phyloP scores from a whole-genome alignment of 2,113 vertebrate species.

The Poecilia latipinna region DNA sequence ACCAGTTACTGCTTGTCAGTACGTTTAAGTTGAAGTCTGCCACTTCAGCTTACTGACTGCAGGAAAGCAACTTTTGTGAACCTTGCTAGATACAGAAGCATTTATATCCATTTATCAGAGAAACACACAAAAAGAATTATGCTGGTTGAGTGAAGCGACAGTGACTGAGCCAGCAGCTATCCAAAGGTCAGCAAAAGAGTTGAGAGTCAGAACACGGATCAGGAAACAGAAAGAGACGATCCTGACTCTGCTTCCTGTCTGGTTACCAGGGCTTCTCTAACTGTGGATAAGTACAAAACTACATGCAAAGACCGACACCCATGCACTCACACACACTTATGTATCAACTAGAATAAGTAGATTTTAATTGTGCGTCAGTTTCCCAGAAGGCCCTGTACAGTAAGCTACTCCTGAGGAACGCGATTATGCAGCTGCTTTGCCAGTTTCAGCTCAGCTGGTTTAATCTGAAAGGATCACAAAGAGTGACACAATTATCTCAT shows the following conservation, averaged over 20 bases:
- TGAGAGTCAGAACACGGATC: constrained; percentile 56
- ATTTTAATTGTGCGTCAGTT: constrained; percentile 39
- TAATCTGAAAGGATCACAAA: constrained; percentile 45
- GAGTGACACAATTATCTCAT: constrained; percentile 38
- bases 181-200: constrained; percentile 45
- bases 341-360: background rate
- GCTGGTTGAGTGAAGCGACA: constrained; percentile 14
- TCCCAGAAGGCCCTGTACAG: constrained; percentile 26
- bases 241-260: constrained; percentile 71
- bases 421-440: constrained; percentile 19
- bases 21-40: background rate
- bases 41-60: background rate
- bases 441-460: constrained; percentile 9
- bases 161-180: constrained; percentile 17
- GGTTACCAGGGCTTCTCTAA: constrained; percentile 59
- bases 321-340: constrained; percentile 4
- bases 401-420: constrained; percentile 10
- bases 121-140: background rate
- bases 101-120: background rate
- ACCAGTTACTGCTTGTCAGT: background rate
- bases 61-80: too few relatives aligned
- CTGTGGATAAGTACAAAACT: constrained; percentile 11
- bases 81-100: background rate
- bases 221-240: constrained; percentile 70
- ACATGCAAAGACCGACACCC: background rate